Evolutionary conservation across 2,113 vertebrate genomes (phyloP).

Genomic region (Hippopotamus amphibius): DNA sequence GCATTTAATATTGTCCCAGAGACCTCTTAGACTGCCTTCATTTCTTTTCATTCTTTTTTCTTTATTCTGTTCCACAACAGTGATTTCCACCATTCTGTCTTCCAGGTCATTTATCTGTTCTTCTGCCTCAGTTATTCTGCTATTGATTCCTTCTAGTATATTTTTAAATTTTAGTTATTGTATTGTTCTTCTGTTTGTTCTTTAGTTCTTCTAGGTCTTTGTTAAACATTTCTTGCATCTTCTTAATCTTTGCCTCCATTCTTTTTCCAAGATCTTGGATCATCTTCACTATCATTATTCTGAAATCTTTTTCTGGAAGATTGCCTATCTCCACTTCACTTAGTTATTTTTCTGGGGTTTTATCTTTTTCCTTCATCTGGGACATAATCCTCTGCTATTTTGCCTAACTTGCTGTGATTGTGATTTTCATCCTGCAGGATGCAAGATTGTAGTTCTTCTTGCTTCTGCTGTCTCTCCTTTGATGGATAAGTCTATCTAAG

Average conservation of each 20-base stretch:
- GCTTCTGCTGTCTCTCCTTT: too few relatives aligned
- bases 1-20: not conserved
- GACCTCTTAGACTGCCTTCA: not conserved
- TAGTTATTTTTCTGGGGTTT: not conserved
- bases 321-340: not conserved
- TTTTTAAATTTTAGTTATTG: not conserved
- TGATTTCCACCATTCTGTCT: not conserved
- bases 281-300: not conserved
- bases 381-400: too few relatives aligned
- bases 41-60: not conserved
- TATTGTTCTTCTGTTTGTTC: not conserved
- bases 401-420: too few relatives aligned
- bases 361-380: not conserved
- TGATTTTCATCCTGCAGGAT: too few relatives aligned
- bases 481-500: too few relatives aligned
- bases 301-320: not conserved
- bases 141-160: not conserved
- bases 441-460: too few relatives aligned
- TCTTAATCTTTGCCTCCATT: too few relatives aligned
- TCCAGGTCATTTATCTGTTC: not conserved
- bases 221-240: too few relatives aligned
- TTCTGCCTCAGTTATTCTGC: not conserved
- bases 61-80: not conserved
- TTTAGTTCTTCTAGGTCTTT: not conserved
- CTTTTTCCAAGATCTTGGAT: too few relatives aligned